Evolutionary conservation across 2,797 vertebrate species (phyloP).

Genomic region (Acrossocheilus wenchowensis): DNA sequence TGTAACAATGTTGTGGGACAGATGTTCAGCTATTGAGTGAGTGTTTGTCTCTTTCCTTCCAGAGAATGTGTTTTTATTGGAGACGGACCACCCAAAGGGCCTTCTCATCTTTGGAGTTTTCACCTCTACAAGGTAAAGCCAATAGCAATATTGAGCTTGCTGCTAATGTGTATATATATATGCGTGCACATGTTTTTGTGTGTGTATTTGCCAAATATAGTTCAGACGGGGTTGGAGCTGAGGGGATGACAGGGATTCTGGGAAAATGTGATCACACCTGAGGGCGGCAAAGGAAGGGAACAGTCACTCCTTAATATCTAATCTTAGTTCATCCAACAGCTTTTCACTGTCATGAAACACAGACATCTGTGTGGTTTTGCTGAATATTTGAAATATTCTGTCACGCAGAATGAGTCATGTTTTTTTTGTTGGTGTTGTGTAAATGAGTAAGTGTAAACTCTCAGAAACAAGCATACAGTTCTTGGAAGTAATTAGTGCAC

Average conservation of each 20-base stretch:
- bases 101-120: constrained; percentile 94
- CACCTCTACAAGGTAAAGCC: constrained; percentile 92
- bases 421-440: not conserved
- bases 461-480: not conserved
- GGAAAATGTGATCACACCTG: constrained; percentile 17
- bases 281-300: not conserved
- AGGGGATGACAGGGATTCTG: constrained; percentile 3
- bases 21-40: constrained; percentile 4
- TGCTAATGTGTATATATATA: constrained; percentile 10
- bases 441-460: not conserved
- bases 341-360: not conserved
- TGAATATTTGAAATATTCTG: not conserved
- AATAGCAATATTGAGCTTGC: constrained; percentile 2
- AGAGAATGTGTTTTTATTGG: constrained; percentile 97
- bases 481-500: not conserved
- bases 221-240: not conserved
- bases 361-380: not conserved
- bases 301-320: not conserved
- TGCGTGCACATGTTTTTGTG: constrained; percentile 18
- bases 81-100: constrained; percentile 91
- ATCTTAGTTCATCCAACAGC: not conserved
- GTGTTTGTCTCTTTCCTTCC: constrained; percentile 58
- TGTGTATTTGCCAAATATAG: constrained; percentile 17
- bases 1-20: constrained; percentile 6
- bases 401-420: not conserved